These are phyloP conservation scores for Corbicula japonica DNA, from an alignment of 2,888 invertebrate genomes.

Conservation along the genomic window DNA sequence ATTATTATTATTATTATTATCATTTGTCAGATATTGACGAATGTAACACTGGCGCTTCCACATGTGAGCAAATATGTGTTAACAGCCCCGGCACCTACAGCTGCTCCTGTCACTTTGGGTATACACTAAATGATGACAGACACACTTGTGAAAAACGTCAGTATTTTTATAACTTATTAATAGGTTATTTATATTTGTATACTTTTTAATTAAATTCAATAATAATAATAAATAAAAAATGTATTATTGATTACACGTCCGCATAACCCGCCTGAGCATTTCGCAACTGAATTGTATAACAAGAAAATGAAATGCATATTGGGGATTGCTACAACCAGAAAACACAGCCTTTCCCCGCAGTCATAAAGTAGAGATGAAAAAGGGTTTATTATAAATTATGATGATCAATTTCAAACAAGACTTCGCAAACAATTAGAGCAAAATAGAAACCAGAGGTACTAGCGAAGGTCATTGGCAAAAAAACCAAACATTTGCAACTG, in stretches of 20 bases:
- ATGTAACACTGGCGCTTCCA: not conserved
- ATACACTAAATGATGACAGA: constrained; percentile 32
- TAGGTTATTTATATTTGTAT: not conserved
- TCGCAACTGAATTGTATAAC: not conserved
- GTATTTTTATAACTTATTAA: not conserved
- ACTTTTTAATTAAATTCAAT: too few species aligned
- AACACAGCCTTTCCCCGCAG: too few species aligned
- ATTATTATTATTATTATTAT: not conserved
- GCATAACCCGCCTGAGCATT: not conserved
- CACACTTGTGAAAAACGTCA: constrained; percentile 33
- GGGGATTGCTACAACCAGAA: too few species aligned
- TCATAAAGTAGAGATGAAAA: too few species aligned
- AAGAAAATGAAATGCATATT: not conserved
- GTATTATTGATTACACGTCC: too few species aligned
- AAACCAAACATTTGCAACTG: too few species aligned
- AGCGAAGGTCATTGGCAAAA: too few species aligned
- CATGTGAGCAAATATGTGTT: constrained; percentile 40
- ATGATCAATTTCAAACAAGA: too few species aligned
- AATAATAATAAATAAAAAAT: too few species aligned
- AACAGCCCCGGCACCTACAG: constrained; percentile 33
- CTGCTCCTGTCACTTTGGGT: constrained; percentile 42
- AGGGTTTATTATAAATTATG: too few species aligned
- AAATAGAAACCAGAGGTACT: too few species aligned
- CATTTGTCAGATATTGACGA: constrained; percentile 34
- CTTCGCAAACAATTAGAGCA: too few species aligned